A percentile compares a stretch with the other conserved stretches of the same genome.
Conservation (phyloP, 1,140 invertebrate genomes). For the Dendrolimus kikuchii region DNA sequence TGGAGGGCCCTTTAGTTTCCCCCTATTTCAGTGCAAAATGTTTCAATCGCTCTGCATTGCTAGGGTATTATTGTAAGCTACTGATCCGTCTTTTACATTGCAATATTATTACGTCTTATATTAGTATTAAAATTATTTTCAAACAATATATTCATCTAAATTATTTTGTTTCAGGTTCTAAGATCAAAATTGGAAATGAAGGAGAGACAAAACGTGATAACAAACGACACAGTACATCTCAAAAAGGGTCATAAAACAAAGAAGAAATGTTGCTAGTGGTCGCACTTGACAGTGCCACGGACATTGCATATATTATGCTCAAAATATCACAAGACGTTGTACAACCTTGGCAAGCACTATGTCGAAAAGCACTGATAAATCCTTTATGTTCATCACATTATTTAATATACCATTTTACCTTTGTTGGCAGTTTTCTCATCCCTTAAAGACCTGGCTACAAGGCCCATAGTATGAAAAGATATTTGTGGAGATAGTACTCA, state of each 20-base stretch:
- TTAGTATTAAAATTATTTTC: too few relatives aligned
- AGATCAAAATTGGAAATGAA: constrained; percentile 74
- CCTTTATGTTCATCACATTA: constrained; percentile 20
- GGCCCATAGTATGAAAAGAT: too few relatives aligned
- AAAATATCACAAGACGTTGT: constrained; percentile 54
- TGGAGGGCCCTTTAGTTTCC: too few relatives aligned
- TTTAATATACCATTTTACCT: constrained; percentile 6
- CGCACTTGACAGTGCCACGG: constrained; percentile 37
- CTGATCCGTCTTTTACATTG: too few relatives aligned
- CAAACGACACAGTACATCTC: constrained; percentile 73
- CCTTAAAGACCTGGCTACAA: too few relatives aligned
- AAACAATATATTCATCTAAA: not conserved
- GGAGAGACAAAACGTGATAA: constrained; percentile 73
- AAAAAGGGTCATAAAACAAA: constrained; percentile 72
- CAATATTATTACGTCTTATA: too few relatives aligned
- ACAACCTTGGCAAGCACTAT: constrained; percentile 47
- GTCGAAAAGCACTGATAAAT: constrained; percentile 2
- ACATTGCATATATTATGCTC: constrained; percentile 61
- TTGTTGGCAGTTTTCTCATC: too few relatives aligned
- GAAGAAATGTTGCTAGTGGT: constrained; percentile 74
- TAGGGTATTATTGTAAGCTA: too few relatives aligned
- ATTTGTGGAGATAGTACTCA: too few relatives aligned
- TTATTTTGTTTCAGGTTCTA: constrained; percentile 63
- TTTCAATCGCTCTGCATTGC: too few relatives aligned
- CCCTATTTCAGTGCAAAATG: too few relatives aligned